Base-by-base conservation (phyloP, 2,888 invertebrate genomes). In the Coelinius sp. region DNA sequence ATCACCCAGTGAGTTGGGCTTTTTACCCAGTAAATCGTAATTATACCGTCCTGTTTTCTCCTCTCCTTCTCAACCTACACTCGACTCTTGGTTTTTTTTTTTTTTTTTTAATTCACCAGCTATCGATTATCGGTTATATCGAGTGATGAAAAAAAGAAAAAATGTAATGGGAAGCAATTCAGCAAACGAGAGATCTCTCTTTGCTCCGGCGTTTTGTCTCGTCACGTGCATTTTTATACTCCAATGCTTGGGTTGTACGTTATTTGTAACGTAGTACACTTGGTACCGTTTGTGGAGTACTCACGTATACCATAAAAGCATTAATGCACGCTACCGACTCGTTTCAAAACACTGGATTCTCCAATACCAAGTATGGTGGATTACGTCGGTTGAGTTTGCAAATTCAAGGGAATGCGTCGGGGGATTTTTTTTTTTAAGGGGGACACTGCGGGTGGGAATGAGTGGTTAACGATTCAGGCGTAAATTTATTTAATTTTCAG, bases 251-350 rank as follows among this genome's bases (percentile, higher is more conserved):
- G 62, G 56, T 66, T 64, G 72, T 68, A 66, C 53, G 65, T 68
- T 67, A 80, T 77, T 59, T 71, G 71, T 73, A n/a, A 76, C 80
- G 82, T 82, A 81, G 82, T 82, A 82, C 82, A 79, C 81, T 81
- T 74, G 78, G 78, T 81, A 81, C 82, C 82, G 82, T 82, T 82
- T 81, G 75, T 77, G 78, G 73, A 70, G 76, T 52, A 74, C 75
- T 77, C 76, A 67, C 66, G 53, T 24, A n/a, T n/a, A 24, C 66
- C n/a, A 66, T 31, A 35, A 20, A 10, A 27, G 53, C 38, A 53
- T 52, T 38, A 53, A 52, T 66, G 49, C 53, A 35, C 66, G 5
- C 52, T 38, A 38, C 38, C 35, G 35, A 59, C 59, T 35, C 35
- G 59, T 59, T 59, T 59, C 59, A 59, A 56, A 59, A 59, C 59